Conservation (phyloP, 1,140 invertebrate species). For the Papilio polyxenes region DNA sequence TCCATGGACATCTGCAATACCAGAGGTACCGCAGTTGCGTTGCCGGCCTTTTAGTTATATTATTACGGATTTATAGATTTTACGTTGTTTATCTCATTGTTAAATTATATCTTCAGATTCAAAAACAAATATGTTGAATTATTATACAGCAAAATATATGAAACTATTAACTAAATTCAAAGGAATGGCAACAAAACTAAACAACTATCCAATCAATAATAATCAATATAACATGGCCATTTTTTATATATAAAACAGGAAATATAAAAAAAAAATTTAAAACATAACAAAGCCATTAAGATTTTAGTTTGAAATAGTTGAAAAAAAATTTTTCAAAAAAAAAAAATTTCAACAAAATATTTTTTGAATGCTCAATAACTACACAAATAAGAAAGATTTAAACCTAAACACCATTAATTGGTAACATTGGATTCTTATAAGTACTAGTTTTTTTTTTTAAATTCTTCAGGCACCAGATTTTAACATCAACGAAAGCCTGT, state of each 20-base stretch:
- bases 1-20: too few species aligned
- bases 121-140: not conserved
- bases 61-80: too few species aligned
- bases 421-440: not conserved
- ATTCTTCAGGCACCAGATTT: not conserved
- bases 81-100: not conserved
- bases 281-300: slow-evolving; percentile 27
- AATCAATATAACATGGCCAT: slow-evolving; percentile 29
- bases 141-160: slow-evolving; percentile 16
- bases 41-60: too few species aligned
- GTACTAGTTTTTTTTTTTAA: not conserved
- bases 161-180: slow-evolving; percentile 38
- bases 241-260: slow-evolving; percentile 30
- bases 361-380: not conserved
- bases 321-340: too few species aligned
- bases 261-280: slow-evolving; percentile 27
- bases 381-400: not conserved
- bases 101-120: not conserved
- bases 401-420: not conserved
- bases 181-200: slow-evolving; percentile 50
- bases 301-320: slow-evolving; percentile 9
- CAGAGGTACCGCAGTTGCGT: too few species aligned
- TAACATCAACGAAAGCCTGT: too few species aligned
- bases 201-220: slow-evolving; percentile 19
- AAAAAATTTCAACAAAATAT: too few species aligned